These are phyloP conservation scores for Botrylloides violaceus DNA, from an alignment of 23 tunicate genomes.

Conservation along the genomic window DNA sequence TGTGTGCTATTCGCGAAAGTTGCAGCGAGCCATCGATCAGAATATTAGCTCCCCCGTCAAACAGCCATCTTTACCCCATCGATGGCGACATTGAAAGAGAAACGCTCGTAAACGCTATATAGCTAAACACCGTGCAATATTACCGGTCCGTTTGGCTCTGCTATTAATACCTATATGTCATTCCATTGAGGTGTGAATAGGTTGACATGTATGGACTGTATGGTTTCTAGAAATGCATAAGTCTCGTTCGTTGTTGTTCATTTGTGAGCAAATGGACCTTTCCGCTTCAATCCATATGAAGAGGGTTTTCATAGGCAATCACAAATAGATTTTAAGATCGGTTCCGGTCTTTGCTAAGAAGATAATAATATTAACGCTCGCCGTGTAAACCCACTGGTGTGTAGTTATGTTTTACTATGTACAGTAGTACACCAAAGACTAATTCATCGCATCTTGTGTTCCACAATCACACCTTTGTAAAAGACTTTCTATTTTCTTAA, in stretches of 20 bases:
- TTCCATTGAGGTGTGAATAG: too few species aligned
- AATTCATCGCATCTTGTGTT: neutral
- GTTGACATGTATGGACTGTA: neutral
- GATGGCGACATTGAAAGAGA: too few species aligned
- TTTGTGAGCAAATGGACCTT: neutral
- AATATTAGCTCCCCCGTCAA: too few species aligned
- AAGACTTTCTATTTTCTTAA: constrained; percentile 18
- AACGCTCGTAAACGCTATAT: too few species aligned
- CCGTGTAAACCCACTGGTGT: constrained; percentile 1
- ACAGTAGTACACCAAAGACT: neutral
- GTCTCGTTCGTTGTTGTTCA: neutral
- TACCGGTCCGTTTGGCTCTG: too few species aligned
- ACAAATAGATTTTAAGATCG: neutral
- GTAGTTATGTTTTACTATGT: neutral
- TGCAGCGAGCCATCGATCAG: too few species aligned
- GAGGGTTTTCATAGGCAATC: neutral
- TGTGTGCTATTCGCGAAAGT: too few species aligned
- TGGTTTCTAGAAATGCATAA: neutral
- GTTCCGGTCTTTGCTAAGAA: constrained; percentile 1
- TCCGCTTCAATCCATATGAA: neutral
- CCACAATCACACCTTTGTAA: neutral
- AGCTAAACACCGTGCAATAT: too few species aligned
- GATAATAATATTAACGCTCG: neutral
- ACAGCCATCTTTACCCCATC: too few species aligned
- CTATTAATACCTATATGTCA: too few species aligned